phyloP scores from a whole-genome alignment of 2,888 invertebrate species.

The Prosopocoilus inquinatus region DNA sequence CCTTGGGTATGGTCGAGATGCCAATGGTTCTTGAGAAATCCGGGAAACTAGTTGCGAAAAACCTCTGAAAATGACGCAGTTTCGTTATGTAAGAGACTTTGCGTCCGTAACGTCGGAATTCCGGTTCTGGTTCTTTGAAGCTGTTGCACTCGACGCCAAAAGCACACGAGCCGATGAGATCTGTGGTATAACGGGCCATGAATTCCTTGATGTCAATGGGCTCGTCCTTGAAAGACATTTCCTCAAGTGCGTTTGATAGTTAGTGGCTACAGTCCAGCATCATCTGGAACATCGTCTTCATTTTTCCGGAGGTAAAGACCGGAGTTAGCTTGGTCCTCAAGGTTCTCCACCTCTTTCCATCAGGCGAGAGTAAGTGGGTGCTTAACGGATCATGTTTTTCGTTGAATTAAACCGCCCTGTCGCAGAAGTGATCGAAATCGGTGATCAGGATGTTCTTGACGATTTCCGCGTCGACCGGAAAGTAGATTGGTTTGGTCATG shows the following conservation, averaged over 20 bases:
- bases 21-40: constrained; percentile 18
- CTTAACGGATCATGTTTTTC: constrained; percentile 46
- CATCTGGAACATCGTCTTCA: constrained; percentile 52
- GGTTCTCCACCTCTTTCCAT: constrained; percentile 53
- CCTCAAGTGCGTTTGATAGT: constrained; percentile 31
- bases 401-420: constrained; percentile 48
- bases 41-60: constrained; percentile 20
- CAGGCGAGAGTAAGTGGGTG: constrained; percentile 44
- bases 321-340: constrained; percentile 53
- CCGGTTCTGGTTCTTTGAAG: constrained; percentile 35
- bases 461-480: constrained; percentile 41
- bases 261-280: constrained; percentile 43
- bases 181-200: constrained; percentile 43
- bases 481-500: constrained; percentile 14
- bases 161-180: constrained; percentile 45
- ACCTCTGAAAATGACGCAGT: constrained; percentile 19
- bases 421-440: constrained; percentile 50
- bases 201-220: constrained; percentile 31
- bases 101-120: constrained; percentile 38
- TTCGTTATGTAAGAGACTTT: constrained; percentile 32
- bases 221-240: constrained; percentile 4
- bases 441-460: constrained; percentile 47
- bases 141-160: constrained; percentile 46
- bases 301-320: constrained; percentile 53
- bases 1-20: constrained; percentile 24